Evolutionary conservation across 1,140 invertebrate species (phyloP).

Genomic region (Tetragnatha versicolor): DNA sequence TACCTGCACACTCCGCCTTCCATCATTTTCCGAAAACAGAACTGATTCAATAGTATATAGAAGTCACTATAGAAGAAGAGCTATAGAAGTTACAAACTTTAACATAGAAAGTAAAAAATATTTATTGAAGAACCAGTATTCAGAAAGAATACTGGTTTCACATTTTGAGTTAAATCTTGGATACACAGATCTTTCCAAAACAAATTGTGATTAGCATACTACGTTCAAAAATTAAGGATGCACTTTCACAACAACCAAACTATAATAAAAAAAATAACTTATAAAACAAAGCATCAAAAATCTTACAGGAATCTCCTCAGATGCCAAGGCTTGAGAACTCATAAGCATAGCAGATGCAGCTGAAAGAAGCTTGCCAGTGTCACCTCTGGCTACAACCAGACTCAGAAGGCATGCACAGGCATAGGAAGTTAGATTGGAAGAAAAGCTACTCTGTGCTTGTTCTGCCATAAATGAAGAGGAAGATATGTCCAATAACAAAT

Average conservation of each 20-base stretch:
- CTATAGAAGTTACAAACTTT: no score
- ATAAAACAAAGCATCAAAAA: slow-evolving; percentile 45
- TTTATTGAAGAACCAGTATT: no score
- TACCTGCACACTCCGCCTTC: no score
- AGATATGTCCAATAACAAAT: slow-evolving; percentile 79
- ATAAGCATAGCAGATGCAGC: slow-evolving; percentile 87
- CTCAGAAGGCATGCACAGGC: slow-evolving; percentile 90
- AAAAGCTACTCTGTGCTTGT: slow-evolving; percentile 57
- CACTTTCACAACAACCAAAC: not conserved
- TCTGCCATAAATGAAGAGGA: slow-evolving; percentile 50
- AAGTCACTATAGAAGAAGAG: no score
- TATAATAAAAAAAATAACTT: not conserved
- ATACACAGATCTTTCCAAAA: no score
- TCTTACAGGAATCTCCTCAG: slow-evolving; percentile 54
- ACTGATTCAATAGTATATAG: no score
- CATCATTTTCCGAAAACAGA: no score
- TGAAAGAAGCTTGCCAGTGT: slow-evolving; percentile 88
- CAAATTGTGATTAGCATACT: no score
- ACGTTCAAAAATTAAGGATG: not conserved
- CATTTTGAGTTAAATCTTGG: no score
- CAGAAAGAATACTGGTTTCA: no score
- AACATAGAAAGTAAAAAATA: no score
- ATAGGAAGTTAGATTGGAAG: slow-evolving; percentile 77
- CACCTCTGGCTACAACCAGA: slow-evolving; percentile 88
- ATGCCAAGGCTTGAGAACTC: slow-evolving; percentile 72